Percentiles rank a stretch among this genome's conserved stretches.
phyloP scores from a whole-genome alignment of 53 echinoderm and acorn worm genomes.

The Paracentrotus lividus region DNA sequence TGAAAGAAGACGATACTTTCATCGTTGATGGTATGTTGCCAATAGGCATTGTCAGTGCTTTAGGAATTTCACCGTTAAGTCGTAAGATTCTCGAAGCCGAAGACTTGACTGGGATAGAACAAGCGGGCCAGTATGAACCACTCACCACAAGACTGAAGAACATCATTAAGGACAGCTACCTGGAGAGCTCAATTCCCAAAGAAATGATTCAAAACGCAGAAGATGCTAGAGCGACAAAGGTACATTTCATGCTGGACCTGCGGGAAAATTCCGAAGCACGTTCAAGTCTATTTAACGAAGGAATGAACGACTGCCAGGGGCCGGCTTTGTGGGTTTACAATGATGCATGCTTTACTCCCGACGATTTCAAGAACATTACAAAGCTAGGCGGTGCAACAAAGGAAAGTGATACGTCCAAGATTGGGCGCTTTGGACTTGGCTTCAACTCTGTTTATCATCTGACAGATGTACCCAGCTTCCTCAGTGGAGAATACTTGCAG shows the following conservation, averaged over 20 bases:
- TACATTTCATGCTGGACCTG: constrained; percentile 86
- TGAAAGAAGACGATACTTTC: constrained; percentile 51
- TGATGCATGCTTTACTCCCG: constrained; percentile 79
- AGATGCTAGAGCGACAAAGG: constrained; percentile 94
- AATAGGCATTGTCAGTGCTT: constrained; percentile 28
- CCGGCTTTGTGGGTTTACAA: constrained; percentile 94
- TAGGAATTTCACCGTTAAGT: constrained; percentile 55
- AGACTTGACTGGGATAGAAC: constrained; percentile 61
- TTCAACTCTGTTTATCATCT: constrained; percentile 96
- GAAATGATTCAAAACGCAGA: constrained; percentile 98
- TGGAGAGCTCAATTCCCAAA: constrained; percentile 69
- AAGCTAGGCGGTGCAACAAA: constrained; percentile 83
- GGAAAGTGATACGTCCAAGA: constrained; percentile 80
- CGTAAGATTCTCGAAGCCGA: constrained; percentile 41
- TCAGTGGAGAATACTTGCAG: constrained; percentile 81
- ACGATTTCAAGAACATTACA: constrained; percentile 86
- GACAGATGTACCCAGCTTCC: constrained; percentile 92
- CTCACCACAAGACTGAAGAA: constrained; percentile 70
- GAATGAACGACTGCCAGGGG: constrained; percentile 88
- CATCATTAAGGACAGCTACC: constrained; percentile 68
- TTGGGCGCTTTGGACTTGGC: constrained; percentile 93
- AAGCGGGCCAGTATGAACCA: constrained; percentile 73
- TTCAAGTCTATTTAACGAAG: constrained; percentile 69
- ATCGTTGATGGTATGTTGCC: constrained; percentile 44
- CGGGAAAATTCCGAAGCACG: constrained; percentile 69